Evolutionary conservation across 2,888 invertebrate genomes (phyloP).

Genomic region (Andrena dorsata): DNA sequence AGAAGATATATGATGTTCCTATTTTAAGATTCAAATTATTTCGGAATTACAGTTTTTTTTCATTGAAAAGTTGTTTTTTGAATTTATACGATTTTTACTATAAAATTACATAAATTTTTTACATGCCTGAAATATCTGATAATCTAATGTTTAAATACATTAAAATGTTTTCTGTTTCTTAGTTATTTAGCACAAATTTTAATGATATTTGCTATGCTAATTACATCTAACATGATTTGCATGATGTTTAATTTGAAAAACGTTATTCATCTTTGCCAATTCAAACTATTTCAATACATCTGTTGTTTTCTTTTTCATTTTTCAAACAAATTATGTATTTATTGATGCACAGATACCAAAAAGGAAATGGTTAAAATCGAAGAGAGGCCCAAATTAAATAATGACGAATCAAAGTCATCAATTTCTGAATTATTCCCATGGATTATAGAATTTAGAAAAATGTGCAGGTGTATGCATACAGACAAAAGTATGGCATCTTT

Average conservation of each 20-base stretch:
- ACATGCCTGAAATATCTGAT: neutral
- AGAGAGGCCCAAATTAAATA: conserved; percentile 46
- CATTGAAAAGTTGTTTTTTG: neutral
- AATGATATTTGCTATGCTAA: neutral
- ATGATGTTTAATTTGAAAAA: neutral
- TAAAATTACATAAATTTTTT: conserved; percentile 3
- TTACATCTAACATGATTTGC: neutral
- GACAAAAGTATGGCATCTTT: conserved; percentile 77
- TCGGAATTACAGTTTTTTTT: neutral
- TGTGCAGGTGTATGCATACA: conserved; percentile 75
- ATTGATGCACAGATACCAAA: conserved; percentile 64
- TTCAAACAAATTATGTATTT: conserved; percentile 24
- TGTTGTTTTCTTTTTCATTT: too few species aligned
- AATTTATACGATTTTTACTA: neutral
- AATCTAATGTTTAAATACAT: neutral
- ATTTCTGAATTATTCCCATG: conserved; percentile 75
- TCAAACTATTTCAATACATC: too few species aligned
- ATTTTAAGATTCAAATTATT: conserved; percentile 1
- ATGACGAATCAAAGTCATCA: conserved; percentile 63
- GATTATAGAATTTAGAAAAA: conserved; percentile 78
- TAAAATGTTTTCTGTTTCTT: neutral
- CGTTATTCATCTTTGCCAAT: neutral
- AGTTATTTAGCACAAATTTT: neutral
- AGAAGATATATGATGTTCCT: neutral
- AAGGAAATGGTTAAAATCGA: conserved; percentile 59